These are phyloP conservation scores for Raphicerus campestris DNA, from an alignment of 2,113 vertebrate species.

Conservation along the genomic window DNA sequence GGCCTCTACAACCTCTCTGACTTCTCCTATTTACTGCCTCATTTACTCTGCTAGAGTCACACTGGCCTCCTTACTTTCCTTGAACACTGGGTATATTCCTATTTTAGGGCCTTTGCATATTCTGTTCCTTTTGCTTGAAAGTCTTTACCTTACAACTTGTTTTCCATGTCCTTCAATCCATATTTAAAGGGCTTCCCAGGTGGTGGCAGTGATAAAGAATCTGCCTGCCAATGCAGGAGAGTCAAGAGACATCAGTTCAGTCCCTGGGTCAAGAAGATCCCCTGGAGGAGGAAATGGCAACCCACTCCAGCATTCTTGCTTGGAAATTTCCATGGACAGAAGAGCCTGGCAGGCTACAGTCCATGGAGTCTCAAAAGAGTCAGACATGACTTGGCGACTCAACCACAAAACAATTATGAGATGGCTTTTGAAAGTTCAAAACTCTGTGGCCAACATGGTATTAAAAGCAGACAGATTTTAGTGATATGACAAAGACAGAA, in stretches of 20 bases:
- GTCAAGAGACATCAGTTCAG: background rate
- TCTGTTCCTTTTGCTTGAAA: background rate
- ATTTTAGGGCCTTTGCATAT: background rate
- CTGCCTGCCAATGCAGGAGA: background rate
- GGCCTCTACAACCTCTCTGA: background rate
- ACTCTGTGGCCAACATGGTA: background rate
- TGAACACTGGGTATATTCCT: background rate
- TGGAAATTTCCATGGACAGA: background rate
- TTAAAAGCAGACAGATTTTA: background rate
- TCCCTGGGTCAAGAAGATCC: background rate
- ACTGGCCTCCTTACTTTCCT: background rate
- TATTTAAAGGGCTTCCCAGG: background rate
- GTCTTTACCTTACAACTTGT: background rate
- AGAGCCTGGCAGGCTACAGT: background rate
- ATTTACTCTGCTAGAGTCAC: background rate
- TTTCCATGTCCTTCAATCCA: background rate
- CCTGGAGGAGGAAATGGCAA: background rate
- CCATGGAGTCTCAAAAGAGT: background rate
- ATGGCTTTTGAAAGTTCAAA: background rate
- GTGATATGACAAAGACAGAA: background rate
- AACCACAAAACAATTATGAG: background rate
- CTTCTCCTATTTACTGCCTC: background rate
- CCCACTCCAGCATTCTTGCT: background rate
- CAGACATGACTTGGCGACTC: background rate
- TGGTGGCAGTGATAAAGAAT: background rate